Base-by-base conservation (phyloP, 2,888 invertebrate genomes). In the Phasia obesa region DNA sequence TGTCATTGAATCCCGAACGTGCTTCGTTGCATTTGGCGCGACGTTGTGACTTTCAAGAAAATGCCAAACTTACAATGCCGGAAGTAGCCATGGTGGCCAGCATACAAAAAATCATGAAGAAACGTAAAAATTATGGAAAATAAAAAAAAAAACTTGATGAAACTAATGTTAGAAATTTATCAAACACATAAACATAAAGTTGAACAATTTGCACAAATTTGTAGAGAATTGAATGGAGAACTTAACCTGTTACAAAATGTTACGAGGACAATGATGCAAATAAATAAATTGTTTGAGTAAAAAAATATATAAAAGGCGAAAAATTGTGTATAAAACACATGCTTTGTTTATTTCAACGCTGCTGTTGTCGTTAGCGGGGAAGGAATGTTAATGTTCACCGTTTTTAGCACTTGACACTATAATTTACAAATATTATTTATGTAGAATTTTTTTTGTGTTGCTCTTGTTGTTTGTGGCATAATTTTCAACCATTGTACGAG, bases 31-130 rank as follows among this genome's bases (percentile, higher is more conserved):
- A 92, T 86, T 87, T 92, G 49, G 88, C 90, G 47, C 88, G 92
- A 38, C 89, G 92, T 75, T 91, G 90, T 71, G 92, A 92, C 86
- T 92, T 92, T 86, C 92, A 91, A 86, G 91, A 90, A 78, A 88
- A 90, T 84, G 87, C 88, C 19, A 89, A 90, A 76, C 86, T 92
- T 27, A 87, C 91, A 21, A 83, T 92, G 84, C 91, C 92, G 53
- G 92, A 92, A 86, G 89, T 91, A 51, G 88, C 91, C 38, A 92
- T 92, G 92, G 90, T 92, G 53, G 91, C 92, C 47, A 89, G 89
- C 69, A 91, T 92, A 75, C 89, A 88, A n/a, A 89, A 90, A 85
- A 87, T 91, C 80, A 89, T 92, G 86, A 91, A 88, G 84, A 88
- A 87, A 49, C 87, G 87, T 67, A 90, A 90, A 82, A 88, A 88